Base-by-base conservation (phyloP, 2,797 vertebrate genomes). In the Gephyroberyx darwinii region DNA sequence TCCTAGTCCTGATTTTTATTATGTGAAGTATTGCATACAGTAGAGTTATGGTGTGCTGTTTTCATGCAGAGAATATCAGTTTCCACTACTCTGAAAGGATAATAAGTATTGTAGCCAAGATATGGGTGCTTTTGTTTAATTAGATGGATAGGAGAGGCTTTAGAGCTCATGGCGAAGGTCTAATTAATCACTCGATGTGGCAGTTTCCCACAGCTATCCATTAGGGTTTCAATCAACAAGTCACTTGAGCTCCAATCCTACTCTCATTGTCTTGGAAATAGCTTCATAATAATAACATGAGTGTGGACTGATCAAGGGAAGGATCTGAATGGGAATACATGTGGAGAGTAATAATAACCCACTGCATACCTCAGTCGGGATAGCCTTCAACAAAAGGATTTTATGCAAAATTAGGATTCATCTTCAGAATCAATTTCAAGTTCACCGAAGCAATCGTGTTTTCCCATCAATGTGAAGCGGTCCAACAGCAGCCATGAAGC, bases 131-230 rank as follows among this genome's bases (percentile, higher is more conserved):
- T 95, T 86, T 86, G 82, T 86, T 90, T 94, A 96, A 94, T 94
- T 94, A 95, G 93, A 95, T 88, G 88, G 90, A 91, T 92, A 92
- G 90, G 86, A 84, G 71, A 87, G 78, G 80, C 88, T 94, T 93
- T 94, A 82, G 81, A 92, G 88, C 89, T 93, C 91, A 90, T 89
- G 90, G 91, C 92, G 93, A 95, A 92, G 94, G 81, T 86, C 91
- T 93, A 96, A 97, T 98, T 97, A 97, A 97, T 97, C 95, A 95
- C 90, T 86, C 90, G 71, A 52, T 83, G 85, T 96, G 94, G 94
- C 95, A 94, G 94, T 88, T 94, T 94, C 93, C 88, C 80, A 86
- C 87, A 88, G 90, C 86, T 87, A 90, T 92, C 92, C 92, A 93
- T 93, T 93, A 92, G 84, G 84, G 82, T 90, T 90, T 89, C 82